A percentile compares a stretch with the other conserved stretches of the same genome.
phyloP scores from a whole-genome alignment of 2,113 vertebrate species.

The Dicerorhinus sumatrensis region DNA sequence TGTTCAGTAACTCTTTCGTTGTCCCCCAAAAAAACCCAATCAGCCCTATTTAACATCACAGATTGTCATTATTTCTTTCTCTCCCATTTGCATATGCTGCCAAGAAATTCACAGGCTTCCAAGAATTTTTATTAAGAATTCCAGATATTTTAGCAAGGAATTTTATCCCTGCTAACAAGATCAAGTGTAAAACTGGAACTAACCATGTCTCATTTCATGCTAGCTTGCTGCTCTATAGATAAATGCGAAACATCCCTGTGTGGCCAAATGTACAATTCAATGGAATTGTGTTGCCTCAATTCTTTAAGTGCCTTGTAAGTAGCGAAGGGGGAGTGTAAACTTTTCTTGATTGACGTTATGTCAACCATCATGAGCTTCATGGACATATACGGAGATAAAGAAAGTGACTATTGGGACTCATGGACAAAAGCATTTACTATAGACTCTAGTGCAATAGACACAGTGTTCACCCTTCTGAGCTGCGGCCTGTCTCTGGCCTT shows the following conservation, averaged over 20 bases:
- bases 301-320: background rate
- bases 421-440: background rate
- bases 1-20: background rate
- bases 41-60: background rate
- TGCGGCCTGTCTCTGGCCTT: conserved; percentile 61
- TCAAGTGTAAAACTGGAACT: conserved; percentile 8
- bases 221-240: conserved; percentile 15
- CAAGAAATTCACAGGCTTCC: conserved; percentile 47
- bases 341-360: conserved; percentile 20
- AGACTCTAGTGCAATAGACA: background rate
- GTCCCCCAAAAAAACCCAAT: background rate
- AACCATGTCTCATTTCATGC: conserved; percentile 17
- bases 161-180: conserved; percentile 56
- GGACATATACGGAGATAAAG: background rate
- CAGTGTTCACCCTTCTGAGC: conserved; percentile 12
- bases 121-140: conserved; percentile 73
- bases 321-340: background rate
- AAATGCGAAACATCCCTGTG: conserved; percentile 47
- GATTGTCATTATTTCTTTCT: conserved; percentile 68
- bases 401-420: background rate
- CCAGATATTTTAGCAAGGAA: conserved; percentile 61
- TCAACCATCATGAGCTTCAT: conserved; percentile 28
- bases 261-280: background rate
- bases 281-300: background rate
- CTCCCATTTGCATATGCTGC: conserved; percentile 33